Evolutionary conservation across 2,797 vertebrate species (phyloP), one percentile per base, ranked within the genome.

Genomic region (Garrulus glandarius): DNA sequence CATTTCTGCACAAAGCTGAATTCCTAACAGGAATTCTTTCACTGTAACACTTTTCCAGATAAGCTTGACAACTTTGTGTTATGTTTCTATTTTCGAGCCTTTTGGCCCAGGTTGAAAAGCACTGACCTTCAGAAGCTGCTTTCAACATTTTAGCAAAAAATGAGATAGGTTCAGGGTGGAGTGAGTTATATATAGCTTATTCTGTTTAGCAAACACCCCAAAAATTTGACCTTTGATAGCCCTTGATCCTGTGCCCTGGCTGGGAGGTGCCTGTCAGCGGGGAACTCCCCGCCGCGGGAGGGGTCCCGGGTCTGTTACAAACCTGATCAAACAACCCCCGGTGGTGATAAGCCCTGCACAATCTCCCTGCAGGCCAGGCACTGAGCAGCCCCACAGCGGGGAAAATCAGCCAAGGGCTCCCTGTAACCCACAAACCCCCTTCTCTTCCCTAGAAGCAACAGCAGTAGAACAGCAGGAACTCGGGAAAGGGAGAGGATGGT

Each of bases 41-140:
- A 15, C 49, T 75, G 39, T 59, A 86, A 81, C 39, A 10, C 63
- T 52, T 63, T 59, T 47, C 12, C 61, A 78, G 80, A 39, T 37
- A 44, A 92, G 80, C 46, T 81, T 27, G 1, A 49, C 49, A 65
- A 47, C 32, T 78, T 34, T 19, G 41, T 44, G 65, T 16, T 34
- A 9, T 24, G 67, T 64, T 81, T 78, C 37, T 50, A 21, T 36
- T 88, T 80, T 12, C 0, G 3, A 65, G 61, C 75, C 56, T 56
- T 92, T 77, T 69, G 70, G 78, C 82, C 69, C 84, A 69, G 56
- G 63, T 1, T 64, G 71, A 70, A 85, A 93, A 93, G 46, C 57
- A 53, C 13, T 50, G 70, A 65, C 72, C 65, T 84, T 65, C 11
- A 1, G 87, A 90, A 92, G 50, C 53, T 46, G 47, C 61, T 92